Percentiles rank a stretch among this genome's conserved stretches.
Evolutionary conservation across 2,888 invertebrate species (phyloP).

Genomic region (Cecidostiba fungosa): DNA sequence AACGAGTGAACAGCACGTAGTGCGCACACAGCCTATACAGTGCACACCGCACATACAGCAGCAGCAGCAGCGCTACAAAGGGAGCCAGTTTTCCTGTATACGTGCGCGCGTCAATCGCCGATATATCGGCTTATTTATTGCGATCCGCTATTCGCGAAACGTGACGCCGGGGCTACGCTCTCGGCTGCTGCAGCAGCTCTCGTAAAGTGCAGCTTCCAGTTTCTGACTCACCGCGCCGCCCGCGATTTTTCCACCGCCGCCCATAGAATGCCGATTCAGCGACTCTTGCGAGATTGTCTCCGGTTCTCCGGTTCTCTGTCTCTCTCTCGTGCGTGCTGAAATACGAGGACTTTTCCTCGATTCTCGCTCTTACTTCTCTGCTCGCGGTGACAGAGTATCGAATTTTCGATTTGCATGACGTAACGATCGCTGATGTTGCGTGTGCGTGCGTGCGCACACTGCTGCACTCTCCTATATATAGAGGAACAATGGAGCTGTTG

Average conservation of each 20-base stretch:
- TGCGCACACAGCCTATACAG: conserved; percentile 19
- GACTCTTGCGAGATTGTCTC: neutral
- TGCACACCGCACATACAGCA: neutral
- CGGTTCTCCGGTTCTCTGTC: neutral
- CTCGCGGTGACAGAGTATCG: neutral
- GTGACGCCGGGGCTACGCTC: conserved; percentile 71
- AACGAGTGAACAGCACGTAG: conserved; percentile 9
- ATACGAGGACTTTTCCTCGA: neutral
- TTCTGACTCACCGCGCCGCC: conserved; percentile 73
- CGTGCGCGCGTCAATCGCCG: conserved; percentile 56
- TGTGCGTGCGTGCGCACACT: neutral
- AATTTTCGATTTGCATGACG: conserved; percentile 3
- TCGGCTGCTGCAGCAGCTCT: conserved; percentile 59
- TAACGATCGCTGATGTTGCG: neutral
- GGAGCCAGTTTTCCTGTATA: conserved; percentile 31
- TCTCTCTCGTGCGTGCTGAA: neutral
- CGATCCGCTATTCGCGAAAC: conserved; percentile 72
- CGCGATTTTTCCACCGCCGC: conserved; percentile 16
- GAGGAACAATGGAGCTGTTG: neutral
- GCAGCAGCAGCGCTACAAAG: conserved; percentile 7
- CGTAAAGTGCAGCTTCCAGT: conserved; percentile 77
- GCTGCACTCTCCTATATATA: too few species aligned
- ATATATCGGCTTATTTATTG: conserved; percentile 63
- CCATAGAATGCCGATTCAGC: conserved; percentile 43
- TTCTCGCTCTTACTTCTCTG: neutral